A percentile compares a stretch with the other conserved stretches of the same genome.
These are phyloP conservation scores for Andrena praecox DNA, from an alignment of 2,888 invertebrate genomes.

Conservation along the genomic window DNA sequence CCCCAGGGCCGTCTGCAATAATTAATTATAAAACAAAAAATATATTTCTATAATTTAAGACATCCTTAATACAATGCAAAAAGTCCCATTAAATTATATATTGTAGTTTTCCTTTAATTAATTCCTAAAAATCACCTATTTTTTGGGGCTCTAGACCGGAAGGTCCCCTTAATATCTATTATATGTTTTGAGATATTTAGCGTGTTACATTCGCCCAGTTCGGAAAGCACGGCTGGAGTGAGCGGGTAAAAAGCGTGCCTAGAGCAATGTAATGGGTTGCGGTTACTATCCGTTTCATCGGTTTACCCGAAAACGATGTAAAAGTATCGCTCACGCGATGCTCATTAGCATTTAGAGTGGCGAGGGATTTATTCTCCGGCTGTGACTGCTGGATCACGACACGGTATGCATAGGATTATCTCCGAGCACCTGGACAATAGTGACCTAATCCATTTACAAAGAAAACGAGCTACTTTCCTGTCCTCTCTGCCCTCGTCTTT, in stretches of 20 bases:
- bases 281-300: constrained; percentile 64
- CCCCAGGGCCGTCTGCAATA: too few relatives aligned
- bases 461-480: constrained; percentile 67
- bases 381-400: constrained; percentile 76
- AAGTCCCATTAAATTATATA: too few relatives aligned
- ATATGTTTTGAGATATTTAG: too few relatives aligned
- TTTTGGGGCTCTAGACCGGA: too few relatives aligned
- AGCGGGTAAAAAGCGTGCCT: constrained; percentile 23
- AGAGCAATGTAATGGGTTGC: constrained; percentile 33
- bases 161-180: too few relatives aligned
- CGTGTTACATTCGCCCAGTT: too few relatives aligned
- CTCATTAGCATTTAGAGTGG: constrained; percentile 81
- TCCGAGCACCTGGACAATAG: constrained; percentile 72
- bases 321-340: constrained; percentile 70
- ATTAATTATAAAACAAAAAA: too few relatives aligned
- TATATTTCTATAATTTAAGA: too few relatives aligned
- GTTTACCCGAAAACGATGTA: constrained; percentile 69
- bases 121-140: too few relatives aligned
- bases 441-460: constrained; percentile 71
- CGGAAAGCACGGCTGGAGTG: neutral
- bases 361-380: constrained; percentile 77
- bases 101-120: too few relatives aligned
- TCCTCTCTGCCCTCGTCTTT: neutral
- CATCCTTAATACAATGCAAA: too few relatives aligned
- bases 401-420: constrained; percentile 78